These are phyloP conservation scores for Alethe diademata DNA, from an alignment of 2,113 vertebrate genomes.

Conservation along the genomic window DNA sequence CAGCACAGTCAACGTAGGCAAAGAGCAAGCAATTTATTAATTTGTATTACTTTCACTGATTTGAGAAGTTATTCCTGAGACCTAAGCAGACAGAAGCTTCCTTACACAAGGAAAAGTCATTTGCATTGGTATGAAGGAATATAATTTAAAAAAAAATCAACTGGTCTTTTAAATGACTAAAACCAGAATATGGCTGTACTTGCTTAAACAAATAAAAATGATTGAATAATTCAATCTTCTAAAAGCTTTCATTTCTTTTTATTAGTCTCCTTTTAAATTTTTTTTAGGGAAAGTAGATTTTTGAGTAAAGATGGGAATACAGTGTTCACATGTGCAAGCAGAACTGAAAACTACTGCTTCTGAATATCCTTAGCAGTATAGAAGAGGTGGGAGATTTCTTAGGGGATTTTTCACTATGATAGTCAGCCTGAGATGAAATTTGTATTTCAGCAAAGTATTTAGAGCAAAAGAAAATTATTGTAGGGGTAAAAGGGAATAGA, in stretches of 20 bases:
- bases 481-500: not conserved
- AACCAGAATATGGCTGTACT: not conserved
- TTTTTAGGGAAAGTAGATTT: not conserved
- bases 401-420: not conserved
- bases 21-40: not conserved
- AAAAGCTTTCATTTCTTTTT: not conserved
- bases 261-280: not conserved
- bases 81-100: not conserved
- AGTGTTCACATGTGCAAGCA: not conserved
- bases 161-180: not conserved
- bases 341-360: not conserved
- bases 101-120: not conserved
- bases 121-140: not conserved
- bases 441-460: not conserved
- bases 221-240: not conserved
- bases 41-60: not conserved
- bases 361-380: not conserved
- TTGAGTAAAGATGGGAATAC: not conserved
- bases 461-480: not conserved
- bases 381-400: not conserved
- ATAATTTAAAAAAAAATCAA: not conserved
- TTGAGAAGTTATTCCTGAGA: not conserved
- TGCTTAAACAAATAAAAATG: not conserved
- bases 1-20: fast-evolving
- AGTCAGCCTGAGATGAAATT: not conserved